Percentiles rank a stretch among this genome's conserved stretches.
Conservation (phyloP, 1,140 invertebrate genomes). For the Amphibalanus amphitrite region DNA sequence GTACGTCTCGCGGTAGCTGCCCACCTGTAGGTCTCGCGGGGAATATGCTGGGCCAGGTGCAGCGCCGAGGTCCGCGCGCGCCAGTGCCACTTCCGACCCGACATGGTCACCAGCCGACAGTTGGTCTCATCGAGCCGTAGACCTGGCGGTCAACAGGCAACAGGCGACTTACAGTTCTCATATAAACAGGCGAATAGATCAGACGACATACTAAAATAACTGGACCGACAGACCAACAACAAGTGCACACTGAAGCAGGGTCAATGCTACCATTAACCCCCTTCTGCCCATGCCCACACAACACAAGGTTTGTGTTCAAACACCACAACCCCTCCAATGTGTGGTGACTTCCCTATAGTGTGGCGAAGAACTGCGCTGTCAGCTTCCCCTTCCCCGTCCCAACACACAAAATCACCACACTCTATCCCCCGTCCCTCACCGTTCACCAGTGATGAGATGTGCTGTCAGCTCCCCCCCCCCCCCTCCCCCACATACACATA, state of each 20-base stretch:
- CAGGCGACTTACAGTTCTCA: no score
- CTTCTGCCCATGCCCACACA: no score
- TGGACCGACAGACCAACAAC: not conserved
- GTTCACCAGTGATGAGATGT: not conserved
- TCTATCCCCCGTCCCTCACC: not conserved
- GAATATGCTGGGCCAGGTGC: constrained; percentile 40
- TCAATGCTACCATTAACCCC: no score
- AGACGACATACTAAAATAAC: not conserved
- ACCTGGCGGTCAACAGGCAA: constrained; percentile 3
- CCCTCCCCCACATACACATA: no score
- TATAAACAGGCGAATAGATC: no score
- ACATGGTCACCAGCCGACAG: constrained; percentile 25
- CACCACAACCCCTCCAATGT: no score
- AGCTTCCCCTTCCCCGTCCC: no score
- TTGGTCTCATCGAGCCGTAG: not conserved
- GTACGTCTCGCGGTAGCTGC: no score
- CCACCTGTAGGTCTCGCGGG: constrained; percentile 22
- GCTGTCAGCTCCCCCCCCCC: not conserved
- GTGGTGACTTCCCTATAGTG: no score
- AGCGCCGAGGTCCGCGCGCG: constrained; percentile 46
- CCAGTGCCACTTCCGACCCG: constrained; percentile 65
- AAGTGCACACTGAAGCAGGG: no score
- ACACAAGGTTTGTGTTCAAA: no score
- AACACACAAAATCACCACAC: not conserved
- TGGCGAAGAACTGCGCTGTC: no score